Base-by-base conservation (phyloP, 2,888 invertebrate species). In the Enchytraeus crypticus region DNA sequence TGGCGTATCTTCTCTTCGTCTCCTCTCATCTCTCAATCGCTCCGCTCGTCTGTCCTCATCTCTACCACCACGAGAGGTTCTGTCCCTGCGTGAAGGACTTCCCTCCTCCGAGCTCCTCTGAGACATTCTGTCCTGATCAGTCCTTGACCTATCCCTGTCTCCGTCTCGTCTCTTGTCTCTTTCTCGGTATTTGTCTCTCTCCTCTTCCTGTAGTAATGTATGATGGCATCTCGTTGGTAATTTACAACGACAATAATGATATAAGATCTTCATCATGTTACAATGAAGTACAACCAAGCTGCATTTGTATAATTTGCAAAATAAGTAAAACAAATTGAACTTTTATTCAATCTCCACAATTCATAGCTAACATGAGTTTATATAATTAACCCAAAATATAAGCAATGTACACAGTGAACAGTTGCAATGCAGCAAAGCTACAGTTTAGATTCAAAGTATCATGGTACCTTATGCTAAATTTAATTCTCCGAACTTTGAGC, bases 131-230 rank as follows among this genome's bases (percentile, higher is more conserved):
- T 29, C 11, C 34, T 33, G 47, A 18, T 57, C 54, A 1, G n/a
- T 21, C 23, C 33, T 21, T 34, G 54, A 21, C 21, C 2, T 18
- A 18, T 63, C 63, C 27, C 66, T 29, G 27, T 66, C 61, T 26
- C 64, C 60, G 53, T 65, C 61, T 34, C 63, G 30, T 43, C 53
- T 8, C 30, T 56, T 56, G 26, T 66, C 65, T 33, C 57, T 34
- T 33, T 64, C 60, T n/a, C 47, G 47, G 33, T 68, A 64, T 51
- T 55, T 38, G 21, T 63, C 62, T 30, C 65, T 67, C 51, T 67
- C 67, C 26, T 59, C 66, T 57, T 65, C 66, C 66, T 63, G 66
- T 45, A 46, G 33, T 8, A 32, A 14, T 8, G 51, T 21, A 32
- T 45, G 14, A 55, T 32, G 5, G 27, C 8, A 23, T 21, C 23